Evolutionary conservation across 2,888 invertebrate genomes (phyloP), one percentile per base, ranked within the genome.

Genomic region (Litoditis marina): DNA sequence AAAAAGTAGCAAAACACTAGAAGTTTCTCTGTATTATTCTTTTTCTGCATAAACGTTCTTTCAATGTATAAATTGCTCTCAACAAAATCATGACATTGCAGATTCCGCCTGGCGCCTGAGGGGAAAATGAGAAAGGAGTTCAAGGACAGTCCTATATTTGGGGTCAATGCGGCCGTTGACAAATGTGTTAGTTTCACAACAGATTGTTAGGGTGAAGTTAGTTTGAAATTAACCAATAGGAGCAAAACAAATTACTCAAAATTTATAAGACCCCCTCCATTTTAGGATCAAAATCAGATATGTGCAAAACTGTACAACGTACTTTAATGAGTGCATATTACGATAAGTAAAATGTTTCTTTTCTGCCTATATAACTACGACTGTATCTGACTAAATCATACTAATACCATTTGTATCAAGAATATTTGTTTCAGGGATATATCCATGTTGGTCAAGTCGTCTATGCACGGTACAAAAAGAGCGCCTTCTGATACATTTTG

Each of bases 381-480:
- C 44, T 7, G 44, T 44, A 7, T 22, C 19, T 44, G 19, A 25
- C 19, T 13, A 16, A 39, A 39, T 13, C 11, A 25, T 50, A 25
- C 27, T 19, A 13, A 50, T 50, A 25, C 27, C 7, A 11, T 19
- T 13, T 16, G 16, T 13, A 22, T 19, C 19, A 44, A 44, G 25
- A 25, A 4, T 42, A 11, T 28, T 28, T 31, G 6, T 34, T 49
- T n/a, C 54, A 63, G 19, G 74, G 74, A 8, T 66, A 65, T 50
- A 70, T 75, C 31, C 70, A 73, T 44, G 71, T 68, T 16, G 75
- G 75, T 19, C 75, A 75, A 50, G 68, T 68, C 11, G 68, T 75
- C 39, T 75, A 68, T 63, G 75, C 71, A 19, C 66, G 67, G 8
- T 73, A 73, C 53, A 75, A 75, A 47, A 60, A 68, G n/a, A 47